Evolutionary conservation across 1,140 invertebrate species (phyloP), one percentile per base, ranked within the genome.

Genomic region (Pachyrhynchus sulphureomaculatus): DNA sequence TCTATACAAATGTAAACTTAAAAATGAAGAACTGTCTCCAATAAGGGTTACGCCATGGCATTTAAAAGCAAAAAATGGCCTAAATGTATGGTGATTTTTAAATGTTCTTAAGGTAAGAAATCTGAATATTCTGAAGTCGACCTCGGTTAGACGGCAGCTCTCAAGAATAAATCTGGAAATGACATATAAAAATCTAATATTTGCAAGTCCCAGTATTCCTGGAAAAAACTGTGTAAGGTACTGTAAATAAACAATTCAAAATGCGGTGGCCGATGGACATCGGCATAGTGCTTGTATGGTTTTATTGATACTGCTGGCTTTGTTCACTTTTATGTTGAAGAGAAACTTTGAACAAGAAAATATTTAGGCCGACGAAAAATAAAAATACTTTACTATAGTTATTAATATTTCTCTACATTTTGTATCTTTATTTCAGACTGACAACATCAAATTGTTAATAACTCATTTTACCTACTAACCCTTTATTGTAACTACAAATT

Each of bases 131-230:
- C 53, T 34, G 34, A 23, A 10, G 58, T 56, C 52, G 60, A 56
- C 47, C 60, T 62, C 21, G 58, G 24, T 45, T 26, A 53, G 42
- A 62, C 44, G 45, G 60, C 34, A 34, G 52, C 29, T 52, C 52
- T 49, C 34, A 56, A 33, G 39, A 32, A 26, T 20, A 45, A 55
- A 58, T 62, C 60, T 62, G 60, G 42, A 62, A 62, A 62, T 55
- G 51, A 62, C 42, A 61, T 32, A 61, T 42, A 45, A 56, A 49
- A 53, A 62, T 52, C 56, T 51, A 62, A 55, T 54, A 55, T 49
- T 36, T 39, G 51, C 52, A 23, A 42, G 5, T 49, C 8, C 34
- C 4, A 18, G 47, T 13, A 41, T 20, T 47, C 51, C 60, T 62
- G 60, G 56, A 55, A 62, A 20, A 34, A n/a, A 29, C 12, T 44